Evolutionary conservation across 2,888 invertebrate species (phyloP), one percentile per base, ranked within the genome.

Genomic region (Melieria omissa): DNA sequence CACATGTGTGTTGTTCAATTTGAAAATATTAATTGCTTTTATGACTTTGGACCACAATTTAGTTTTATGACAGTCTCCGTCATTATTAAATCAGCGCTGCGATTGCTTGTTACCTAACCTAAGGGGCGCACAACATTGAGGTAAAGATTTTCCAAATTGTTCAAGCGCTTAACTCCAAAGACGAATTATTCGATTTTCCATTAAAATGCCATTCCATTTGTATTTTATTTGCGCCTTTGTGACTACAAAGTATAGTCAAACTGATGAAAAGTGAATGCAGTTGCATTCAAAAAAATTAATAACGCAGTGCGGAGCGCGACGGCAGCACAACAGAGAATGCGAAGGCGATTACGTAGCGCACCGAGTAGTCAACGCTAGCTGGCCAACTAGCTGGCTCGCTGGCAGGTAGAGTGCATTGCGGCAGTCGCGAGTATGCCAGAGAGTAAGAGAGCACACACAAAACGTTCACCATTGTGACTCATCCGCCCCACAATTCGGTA

Each of bases 381-480:
- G 47, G 64, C 52, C 5, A 58, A 64, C n/a, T 6, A n/a, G 9
- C 12, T 52, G 14, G 29, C 3, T 29, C 29, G 29, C 29, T 29
- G 29, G 29, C 29, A 29, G 29, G 29, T 29, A 29, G 29, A 29
- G 29, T 29, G 29, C 29, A 29, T 29, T 29, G 29, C 29, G 52
- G 9, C 52, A 52, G 9, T 5, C 52, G 9, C 52, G 52, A 14
- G 9, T 29, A 29, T n/a, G 52, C n/a, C 14, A 52, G 52, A 52
- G 52, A 72, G 65, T 71, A 65, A 73, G 62, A 67, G 55, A 57
- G 52, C 66, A 75, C 76, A 74, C 66, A 76, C 71, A 76, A 62
- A 62, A 79, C 78, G 79, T 76, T 76, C 74, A 73, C 76, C 79
- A 78, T 29, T 29, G 83, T 83, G 83, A 83, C 83, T 83, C 83